Evolutionary conservation across 2,888 invertebrate genomes (phyloP), one percentile per base, ranked within the genome.

Genomic region (Ornithoptera priamus): DNA sequence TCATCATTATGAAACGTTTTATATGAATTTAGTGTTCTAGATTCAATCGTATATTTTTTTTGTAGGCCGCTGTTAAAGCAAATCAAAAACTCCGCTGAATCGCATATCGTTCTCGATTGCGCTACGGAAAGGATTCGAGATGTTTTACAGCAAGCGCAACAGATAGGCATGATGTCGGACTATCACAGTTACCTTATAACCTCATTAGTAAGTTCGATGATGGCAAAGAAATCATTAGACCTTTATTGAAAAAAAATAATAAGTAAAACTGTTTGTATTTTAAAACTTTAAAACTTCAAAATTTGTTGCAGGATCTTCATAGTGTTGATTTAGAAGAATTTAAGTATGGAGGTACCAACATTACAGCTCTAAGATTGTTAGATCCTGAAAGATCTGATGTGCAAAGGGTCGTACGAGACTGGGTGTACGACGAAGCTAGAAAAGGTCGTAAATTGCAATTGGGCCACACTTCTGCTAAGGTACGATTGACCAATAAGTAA

Each of bases 141-240:
- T 78, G 97, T 98, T 30, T 90, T 98, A 70, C 97, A 97, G 81
- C 98, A 98, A 88, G 98, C 98, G 15, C 97, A 98, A 88, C 98
- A 98, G 93, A 97, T 99, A 76, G 98, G 98, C 74, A 97, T 99
- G 97, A 98, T 99, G 97, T 98, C 97, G 74, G 97, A 97, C 84
- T 97, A 98, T 84, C 98, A 98, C 88, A 97, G 97, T 88, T 99
- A 97, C 85, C 94, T 99, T 78, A 96, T 98, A 76, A 98, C 98
- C 1, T 97, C 98, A 4, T 88, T 99, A 93, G 97, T 97, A 93
- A 94, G 94, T 72, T 69, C 75, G 62, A 53, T 53, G 53, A 53
- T 53, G 6, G 53, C 18, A 1, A n/a, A 2, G n/a, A 53, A 53
- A 0, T n/a, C 10, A 18, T 53, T 5, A 7, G 7, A n/a, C 6